phyloP scores from a whole-genome alignment of 2,888 invertebrate genomes.

The Hydrotaea cyrtoneurina region DNA sequence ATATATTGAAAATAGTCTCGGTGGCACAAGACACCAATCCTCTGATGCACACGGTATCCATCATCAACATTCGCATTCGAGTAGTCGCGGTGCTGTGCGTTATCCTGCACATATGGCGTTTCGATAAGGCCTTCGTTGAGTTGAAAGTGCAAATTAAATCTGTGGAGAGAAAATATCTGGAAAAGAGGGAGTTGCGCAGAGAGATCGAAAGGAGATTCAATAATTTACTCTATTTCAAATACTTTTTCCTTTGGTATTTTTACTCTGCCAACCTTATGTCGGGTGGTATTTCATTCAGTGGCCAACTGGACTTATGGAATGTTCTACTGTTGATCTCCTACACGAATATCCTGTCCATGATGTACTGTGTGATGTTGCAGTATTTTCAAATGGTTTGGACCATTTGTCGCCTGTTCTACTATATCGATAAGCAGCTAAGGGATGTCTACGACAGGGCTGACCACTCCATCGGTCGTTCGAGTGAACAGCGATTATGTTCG shows the following conservation, averaged over 20 bases:
- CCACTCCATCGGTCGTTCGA: background rate
- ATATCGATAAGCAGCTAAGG: constrained; percentile 35
- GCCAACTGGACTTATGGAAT: background rate
- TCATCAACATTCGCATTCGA: background rate
- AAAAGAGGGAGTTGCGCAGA: too few species aligned
- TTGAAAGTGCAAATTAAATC: background rate
- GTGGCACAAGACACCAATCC: constrained; percentile 28
- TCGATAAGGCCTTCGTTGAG: constrained; percentile 14
- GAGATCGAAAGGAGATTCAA: constrained; percentile 35
- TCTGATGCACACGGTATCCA: constrained; percentile 13
- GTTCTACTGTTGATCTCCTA: background rate
- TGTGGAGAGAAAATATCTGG: constrained; percentile 26
- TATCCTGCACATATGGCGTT: constrained; percentile 2
- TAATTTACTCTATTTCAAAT: constrained; percentile 1
- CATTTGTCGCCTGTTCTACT: constrained; percentile 42
- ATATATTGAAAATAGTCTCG: background rate
- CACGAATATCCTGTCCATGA: constrained; percentile 24
- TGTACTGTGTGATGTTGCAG: constrained; percentile 23
- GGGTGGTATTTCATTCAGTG: background rate
- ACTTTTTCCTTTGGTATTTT: background rate
- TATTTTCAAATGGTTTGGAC: constrained; percentile 34
- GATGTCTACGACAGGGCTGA: background rate
- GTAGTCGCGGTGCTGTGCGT: background rate
- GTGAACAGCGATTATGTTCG: background rate
- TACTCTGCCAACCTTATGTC: background rate